Evolutionary conservation across 2,113 vertebrate species (phyloP), one percentile per base, ranked within the genome.

Genomic region (Thalassoma bifasciatum): DNA sequence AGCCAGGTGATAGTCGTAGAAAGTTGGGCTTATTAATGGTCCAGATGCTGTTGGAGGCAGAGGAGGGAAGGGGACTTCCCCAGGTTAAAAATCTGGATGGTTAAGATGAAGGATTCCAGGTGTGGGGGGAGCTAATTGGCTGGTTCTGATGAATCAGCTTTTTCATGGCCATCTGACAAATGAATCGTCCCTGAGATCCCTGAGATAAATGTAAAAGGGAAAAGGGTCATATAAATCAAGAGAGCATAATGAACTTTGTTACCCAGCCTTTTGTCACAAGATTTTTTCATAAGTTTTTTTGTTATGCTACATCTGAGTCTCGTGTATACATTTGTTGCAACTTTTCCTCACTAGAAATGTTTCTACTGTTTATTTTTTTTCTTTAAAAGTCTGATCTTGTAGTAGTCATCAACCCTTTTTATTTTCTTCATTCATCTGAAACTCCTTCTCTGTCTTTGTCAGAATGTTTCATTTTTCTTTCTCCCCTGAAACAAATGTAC

Each of bases 371-470:
- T 3, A 42, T 36, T 5, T 36, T 5, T 8, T 36, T 53, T 79
- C 14, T 44, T 44, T 59, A 60, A 60, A 44, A 60, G 50, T 38
- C 36, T 46, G 0, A 50, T 77, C 64, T 56, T 76, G 37, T 22
- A 61, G 50, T 38, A 64, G 60, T 56, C 65, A 76, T 26, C 51
- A 22, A 50, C 16, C 24, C 13, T 34, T 12, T 38, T 50, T 36
- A 42, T 54, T 7, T 26, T 59, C 51, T 63, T 72, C 52, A 37
- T 60, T 60, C 37, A 53, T 52, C 21, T 64, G 22, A 60, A 16
- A 13, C 42, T 46, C 13, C 16, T 40, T 66, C 30, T 53, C 16
- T 34, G 21, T 51, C 36, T 82, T 26, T 46, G 44, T 46, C 44
- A 46, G 14, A 46, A 46, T 46, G 44, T 46, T 16, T 46, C 5